Conservation (phyloP, 2,113 vertebrate genomes). For the Lanius collurio region DNA sequence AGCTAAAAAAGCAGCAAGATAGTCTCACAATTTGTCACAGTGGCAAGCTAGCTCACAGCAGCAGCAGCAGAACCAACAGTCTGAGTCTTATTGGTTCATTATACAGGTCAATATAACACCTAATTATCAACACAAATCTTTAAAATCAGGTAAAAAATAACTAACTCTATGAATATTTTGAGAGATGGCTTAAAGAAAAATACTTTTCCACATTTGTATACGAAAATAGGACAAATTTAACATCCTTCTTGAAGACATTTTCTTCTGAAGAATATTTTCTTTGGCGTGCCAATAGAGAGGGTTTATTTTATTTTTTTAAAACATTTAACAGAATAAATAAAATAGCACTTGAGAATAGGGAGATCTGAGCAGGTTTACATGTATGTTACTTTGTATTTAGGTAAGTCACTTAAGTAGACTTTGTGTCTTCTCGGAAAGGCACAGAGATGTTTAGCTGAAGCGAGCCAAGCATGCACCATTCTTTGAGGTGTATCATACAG, state of each 20-base stretch:
- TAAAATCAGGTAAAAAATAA: neutral
- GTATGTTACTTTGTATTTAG: neutral
- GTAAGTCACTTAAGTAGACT: neutral
- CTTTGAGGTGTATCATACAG: neutral
- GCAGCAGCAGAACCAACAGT: neutral
- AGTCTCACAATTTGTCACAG: neutral
- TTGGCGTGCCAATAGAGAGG: accelerated
- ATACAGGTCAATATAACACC: neutral
- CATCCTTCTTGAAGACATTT: neutral
- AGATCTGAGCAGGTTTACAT: neutral
- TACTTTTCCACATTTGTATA: neutral
- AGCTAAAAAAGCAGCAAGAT: neutral
- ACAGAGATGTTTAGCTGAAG: neutral
- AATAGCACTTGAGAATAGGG: neutral
- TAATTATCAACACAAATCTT: neutral
- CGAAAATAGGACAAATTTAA: neutral
- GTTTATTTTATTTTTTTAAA: neutral
- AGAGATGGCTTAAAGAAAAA: neutral
- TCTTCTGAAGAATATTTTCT: neutral
- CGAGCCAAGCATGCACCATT: neutral
- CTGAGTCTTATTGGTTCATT: neutral
- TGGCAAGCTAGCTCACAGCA: neutral
- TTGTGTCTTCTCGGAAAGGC: neutral
- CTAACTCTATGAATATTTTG: neutral
- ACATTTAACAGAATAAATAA: neutral